Conservation (phyloP, 2,113 vertebrate genomes). For the Pavo muticus region DNA sequence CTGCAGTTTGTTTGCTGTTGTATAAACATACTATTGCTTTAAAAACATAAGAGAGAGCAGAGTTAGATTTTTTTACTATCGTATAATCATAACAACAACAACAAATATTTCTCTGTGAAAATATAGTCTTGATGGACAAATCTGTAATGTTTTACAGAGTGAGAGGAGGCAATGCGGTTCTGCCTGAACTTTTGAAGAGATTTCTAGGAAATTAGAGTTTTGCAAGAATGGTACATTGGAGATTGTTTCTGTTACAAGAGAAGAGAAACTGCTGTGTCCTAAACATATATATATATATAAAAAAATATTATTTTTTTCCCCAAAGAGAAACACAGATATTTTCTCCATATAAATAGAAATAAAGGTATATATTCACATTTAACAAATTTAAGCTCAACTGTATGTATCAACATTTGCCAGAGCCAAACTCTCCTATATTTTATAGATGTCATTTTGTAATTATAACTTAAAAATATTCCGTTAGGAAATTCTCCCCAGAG, state of each 20-base stretch:
- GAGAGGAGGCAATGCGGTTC: background rate
- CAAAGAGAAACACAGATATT: background rate
- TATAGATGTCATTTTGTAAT: background rate
- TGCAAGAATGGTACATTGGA: background rate
- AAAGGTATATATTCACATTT: background rate
- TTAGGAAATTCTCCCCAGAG: constrained; percentile 62
- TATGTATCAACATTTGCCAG: background rate
- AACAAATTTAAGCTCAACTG: background rate
- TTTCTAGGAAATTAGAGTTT: background rate
- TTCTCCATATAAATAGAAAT: background rate
- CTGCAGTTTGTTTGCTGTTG: background rate
- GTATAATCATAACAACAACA: background rate
- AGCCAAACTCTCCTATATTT: background rate
- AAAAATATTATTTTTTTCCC: no score
- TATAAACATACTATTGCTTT: background rate
- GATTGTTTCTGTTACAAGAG: background rate
- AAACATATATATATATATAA: background rate
- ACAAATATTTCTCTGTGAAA: background rate
- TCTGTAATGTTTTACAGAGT: background rate
- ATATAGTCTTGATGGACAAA: constrained; percentile 12
- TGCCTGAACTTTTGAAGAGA: background rate
- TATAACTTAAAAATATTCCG: constrained; percentile 18
- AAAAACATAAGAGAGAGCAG: background rate
- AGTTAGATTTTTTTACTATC: background rate
- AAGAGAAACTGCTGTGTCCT: background rate